Percentiles rank a stretch among this genome's conserved stretches.
phyloP scores from a whole-genome alignment of 2,888 invertebrate genomes.

The Archips xylosteana region DNA sequence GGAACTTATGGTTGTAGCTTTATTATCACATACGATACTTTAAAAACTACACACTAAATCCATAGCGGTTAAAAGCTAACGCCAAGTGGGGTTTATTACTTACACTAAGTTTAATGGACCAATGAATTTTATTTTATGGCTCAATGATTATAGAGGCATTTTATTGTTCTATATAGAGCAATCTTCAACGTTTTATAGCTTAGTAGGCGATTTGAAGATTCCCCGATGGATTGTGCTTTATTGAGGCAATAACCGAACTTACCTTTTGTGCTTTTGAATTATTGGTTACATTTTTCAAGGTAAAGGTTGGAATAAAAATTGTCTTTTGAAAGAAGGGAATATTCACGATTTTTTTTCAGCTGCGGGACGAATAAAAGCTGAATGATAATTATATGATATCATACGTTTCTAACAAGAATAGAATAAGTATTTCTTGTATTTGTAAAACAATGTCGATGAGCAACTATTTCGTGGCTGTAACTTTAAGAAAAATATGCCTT shows the following conservation, averaged over 20 bases:
- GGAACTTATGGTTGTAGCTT: background rate
- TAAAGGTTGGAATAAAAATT: background rate
- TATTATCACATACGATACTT: background rate
- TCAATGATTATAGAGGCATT: constrained; percentile 41
- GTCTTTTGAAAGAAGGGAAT: background rate
- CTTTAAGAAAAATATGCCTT: no score
- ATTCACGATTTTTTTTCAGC: no score
- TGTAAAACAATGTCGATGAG: no score
- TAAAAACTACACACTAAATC: constrained; percentile 8
- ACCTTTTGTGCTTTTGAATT: constrained; percentile 8
- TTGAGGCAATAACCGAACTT: constrained; percentile 8
- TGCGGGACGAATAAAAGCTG: no score
- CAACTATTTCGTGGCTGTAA: no score
- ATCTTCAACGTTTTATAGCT: constrained; percentile 33
- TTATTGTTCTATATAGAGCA: constrained; percentile 41
- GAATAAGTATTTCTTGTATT: no score
- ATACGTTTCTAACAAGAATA: no score
- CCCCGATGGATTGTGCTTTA: constrained; percentile 11
- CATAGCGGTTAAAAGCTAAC: constrained; percentile 19
- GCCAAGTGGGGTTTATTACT: constrained; percentile 22
- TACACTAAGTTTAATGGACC: constrained; percentile 30
- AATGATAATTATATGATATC: no score
- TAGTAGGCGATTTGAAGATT: constrained; percentile 31
- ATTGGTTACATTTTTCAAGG: background rate
- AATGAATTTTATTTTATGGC: constrained; percentile 41